Evolutionary conservation across 2,113 vertebrate species (phyloP).

Genomic region (Coracopsis vasa): DNA sequence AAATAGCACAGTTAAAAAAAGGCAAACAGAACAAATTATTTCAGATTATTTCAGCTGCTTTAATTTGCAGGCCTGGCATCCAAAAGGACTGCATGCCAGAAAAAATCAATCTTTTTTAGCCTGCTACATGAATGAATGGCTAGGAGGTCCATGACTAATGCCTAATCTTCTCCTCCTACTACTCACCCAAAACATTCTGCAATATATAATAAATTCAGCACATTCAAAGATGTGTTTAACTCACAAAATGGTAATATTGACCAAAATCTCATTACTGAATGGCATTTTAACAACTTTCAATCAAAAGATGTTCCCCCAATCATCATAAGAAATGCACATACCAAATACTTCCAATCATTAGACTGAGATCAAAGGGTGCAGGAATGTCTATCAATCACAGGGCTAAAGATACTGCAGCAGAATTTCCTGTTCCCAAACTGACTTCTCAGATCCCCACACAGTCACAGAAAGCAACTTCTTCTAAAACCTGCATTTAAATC

Average conservation of each 20-base stretch:
- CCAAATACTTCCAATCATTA: neutral
- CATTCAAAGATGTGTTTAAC: neutral
- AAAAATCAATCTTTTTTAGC: neutral
- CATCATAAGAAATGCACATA: rapidly evolving
- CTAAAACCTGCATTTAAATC: neutral
- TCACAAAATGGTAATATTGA: neutral
- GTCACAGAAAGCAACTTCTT: neutral
- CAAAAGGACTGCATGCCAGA: neutral
- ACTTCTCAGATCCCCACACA: neutral
- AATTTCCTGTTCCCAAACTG: neutral
- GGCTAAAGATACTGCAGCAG: neutral
- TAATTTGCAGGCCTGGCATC: neutral
- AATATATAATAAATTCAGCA: neutral
- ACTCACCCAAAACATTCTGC: slow-evolving; percentile 10
- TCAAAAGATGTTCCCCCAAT: neutral
- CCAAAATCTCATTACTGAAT: neutral
- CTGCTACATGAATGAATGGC: neutral
- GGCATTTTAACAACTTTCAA: neutral
- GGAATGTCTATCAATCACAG: neutral
- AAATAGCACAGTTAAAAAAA: neutral
- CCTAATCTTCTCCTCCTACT: neutral
- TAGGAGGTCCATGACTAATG: neutral
- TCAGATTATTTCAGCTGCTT: neutral
- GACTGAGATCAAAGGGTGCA: neutral
- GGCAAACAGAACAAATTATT: neutral